Percentiles rank a stretch among this genome's conserved stretches.
Evolutionary conservation across 1,140 invertebrate species (phyloP).

Genomic region (Zaprionus nigranus): DNA sequence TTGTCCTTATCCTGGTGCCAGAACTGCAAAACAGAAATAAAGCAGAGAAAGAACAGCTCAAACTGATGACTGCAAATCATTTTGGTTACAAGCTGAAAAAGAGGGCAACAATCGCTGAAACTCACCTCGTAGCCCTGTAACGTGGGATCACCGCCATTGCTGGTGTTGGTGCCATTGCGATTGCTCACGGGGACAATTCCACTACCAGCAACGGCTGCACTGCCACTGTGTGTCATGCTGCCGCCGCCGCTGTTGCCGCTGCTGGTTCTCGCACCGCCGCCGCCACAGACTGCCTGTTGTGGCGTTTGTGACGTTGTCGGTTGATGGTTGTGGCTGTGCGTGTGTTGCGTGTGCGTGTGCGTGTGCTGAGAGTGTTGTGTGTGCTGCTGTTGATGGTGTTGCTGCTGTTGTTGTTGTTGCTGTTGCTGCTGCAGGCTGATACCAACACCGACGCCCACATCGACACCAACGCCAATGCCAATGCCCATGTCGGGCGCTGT

Average conservation of each 20-base stretch:
- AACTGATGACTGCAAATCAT: neutral
- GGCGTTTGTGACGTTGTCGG: conserved; percentile 39
- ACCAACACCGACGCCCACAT: conserved; percentile 60
- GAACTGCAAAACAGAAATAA: conserved; percentile 85
- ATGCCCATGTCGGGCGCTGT: conserved; percentile 88
- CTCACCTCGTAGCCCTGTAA: conserved; percentile 82
- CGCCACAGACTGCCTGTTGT: conserved; percentile 48
- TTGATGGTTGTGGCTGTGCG: conserved; percentile 54
- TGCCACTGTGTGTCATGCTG: conserved; percentile 69
- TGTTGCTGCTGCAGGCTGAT: conserved; percentile 55
- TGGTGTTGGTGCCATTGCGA: conserved; percentile 65
- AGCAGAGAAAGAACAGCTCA: neutral
- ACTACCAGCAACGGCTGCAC: neutral
- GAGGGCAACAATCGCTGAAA: neutral
- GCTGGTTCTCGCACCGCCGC: conserved; percentile 55
- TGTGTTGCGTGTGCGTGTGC: conserved; percentile 53
- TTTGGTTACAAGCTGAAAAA: neutral
- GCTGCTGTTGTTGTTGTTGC: conserved; percentile 46
- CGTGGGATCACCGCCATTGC: conserved; percentile 76
- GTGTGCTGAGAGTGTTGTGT: conserved; percentile 40
- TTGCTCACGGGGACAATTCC: conserved; percentile 65
- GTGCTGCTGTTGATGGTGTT: conserved; percentile 49
- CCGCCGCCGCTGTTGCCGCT: conserved; percentile 42
- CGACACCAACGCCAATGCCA: conserved; percentile 79
- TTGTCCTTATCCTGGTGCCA: conserved; percentile 90